Conservation (phyloP, 2,113 vertebrate species). For the Tupaia tana region DNA sequence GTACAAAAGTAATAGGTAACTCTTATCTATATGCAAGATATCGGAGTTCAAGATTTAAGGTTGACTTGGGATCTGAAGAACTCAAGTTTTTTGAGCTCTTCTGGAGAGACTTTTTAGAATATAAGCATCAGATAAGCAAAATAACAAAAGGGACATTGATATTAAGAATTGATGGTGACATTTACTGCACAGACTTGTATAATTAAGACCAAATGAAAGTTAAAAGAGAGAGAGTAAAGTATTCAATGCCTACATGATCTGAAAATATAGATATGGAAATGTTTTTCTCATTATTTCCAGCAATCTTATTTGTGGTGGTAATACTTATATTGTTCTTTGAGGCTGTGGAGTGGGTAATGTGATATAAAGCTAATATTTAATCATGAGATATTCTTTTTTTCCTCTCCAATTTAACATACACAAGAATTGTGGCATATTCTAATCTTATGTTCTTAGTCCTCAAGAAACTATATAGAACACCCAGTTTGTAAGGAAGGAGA, state of each 20-base stretch:
- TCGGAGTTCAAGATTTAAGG: too few species aligned
- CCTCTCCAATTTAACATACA: too few species aligned
- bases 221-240: neutral
- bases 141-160: neutral
- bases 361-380: constrained; percentile 19
- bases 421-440: neutral
- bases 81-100: neutral
- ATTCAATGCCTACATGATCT: neutral
- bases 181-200: neutral
- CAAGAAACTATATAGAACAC: neutral
- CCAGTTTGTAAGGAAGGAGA: constrained; percentile 14
- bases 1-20: neutral
- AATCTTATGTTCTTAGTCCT: neutral
- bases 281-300: neutral
- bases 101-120: neutral
- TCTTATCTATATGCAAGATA: neutral
- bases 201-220: neutral
- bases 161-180: neutral
- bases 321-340: neutral
- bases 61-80: neutral
- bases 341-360: neutral
- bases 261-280: neutral
- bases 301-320: neutral
- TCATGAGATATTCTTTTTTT: neutral
- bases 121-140: neutral